phyloP scores from a whole-genome alignment of 2,888 invertebrate genomes.

The Hipparchia sbordonii region DNA sequence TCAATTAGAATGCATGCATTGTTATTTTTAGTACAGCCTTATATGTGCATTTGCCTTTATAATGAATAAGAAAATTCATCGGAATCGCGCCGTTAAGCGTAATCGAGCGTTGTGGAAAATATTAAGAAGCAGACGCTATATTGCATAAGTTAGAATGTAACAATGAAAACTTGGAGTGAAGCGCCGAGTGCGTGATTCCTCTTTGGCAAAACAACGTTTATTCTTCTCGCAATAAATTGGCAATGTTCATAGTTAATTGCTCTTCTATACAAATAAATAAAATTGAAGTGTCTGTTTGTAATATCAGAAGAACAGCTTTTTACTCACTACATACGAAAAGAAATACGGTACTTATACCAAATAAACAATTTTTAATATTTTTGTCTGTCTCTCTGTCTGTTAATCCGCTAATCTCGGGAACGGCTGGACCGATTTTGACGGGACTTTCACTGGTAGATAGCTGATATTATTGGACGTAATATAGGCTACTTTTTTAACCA shows the following conservation, averaged over 20 bases:
- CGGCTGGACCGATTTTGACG: no score
- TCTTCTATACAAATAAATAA: background rate
- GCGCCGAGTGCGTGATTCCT: slow-evolving; percentile 75
- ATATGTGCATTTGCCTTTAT: slow-evolving; percentile 60
- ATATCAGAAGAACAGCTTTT: no score
- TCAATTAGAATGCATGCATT: background rate
- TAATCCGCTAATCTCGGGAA: no score
- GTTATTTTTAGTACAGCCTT: background rate
- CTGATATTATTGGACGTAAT: no score
- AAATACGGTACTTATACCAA: no score
- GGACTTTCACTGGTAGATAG: no score
- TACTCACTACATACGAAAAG: no score
- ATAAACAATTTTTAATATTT: no score
- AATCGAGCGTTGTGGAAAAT: slow-evolving; percentile 81
- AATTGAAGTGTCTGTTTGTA: no score
- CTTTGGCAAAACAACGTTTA: slow-evolving; percentile 64
- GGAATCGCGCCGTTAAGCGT: slow-evolving; percentile 77
- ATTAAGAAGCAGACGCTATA: slow-evolving; percentile 80
- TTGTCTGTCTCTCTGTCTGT: no score
- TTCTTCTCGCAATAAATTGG: slow-evolving; percentile 49
- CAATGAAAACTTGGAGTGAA: slow-evolving; percentile 78
- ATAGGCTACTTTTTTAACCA: no score
- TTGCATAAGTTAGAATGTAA: slow-evolving; percentile 81
- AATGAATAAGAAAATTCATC: slow-evolving; percentile 79
- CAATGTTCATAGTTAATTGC: background rate